Percentiles rank a stretch among this genome's conserved stretches.
These are phyloP conservation scores for Gymnoscopelus braueri DNA, from an alignment of 2,797 vertebrate species.

Conservation along the genomic window DNA sequence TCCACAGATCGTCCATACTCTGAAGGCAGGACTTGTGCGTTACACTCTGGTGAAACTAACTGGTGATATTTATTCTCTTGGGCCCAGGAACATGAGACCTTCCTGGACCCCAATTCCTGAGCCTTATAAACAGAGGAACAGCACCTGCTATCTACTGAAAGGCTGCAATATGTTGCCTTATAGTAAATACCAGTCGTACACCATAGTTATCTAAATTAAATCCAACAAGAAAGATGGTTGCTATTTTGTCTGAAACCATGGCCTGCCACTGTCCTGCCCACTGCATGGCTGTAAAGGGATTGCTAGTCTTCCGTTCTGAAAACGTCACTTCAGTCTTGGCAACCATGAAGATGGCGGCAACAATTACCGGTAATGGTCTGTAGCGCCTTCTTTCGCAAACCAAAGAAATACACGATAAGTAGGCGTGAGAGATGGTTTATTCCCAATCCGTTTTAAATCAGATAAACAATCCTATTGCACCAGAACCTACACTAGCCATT, in stretches of 20 bases:
- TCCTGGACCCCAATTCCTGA: conserved; percentile 70
- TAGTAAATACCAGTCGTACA: conserved; percentile 34
- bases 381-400: conserved; percentile 43
- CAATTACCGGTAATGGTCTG: conserved; percentile 27
- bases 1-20: conserved; percentile 25
- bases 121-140: conserved; percentile 55
- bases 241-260: conserved; percentile 24
- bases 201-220: conserved; percentile 33
- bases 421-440: conserved; percentile 57
- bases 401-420: conserved; percentile 50
- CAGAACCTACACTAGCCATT: conserved; percentile 65
- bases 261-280: background rate
- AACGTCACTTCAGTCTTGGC: conserved; percentile 17
- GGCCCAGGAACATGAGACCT: conserved; percentile 51
- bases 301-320: conserved; percentile 1
- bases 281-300: conserved; percentile 26
- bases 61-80: conserved; percentile 44
- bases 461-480: conserved; percentile 71
- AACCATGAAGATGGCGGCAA: conserved; percentile 35
- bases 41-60: conserved; percentile 54
- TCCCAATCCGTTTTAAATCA: conserved; percentile 57
- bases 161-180: conserved; percentile 18
- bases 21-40: conserved; percentile 68
- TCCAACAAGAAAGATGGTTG: conserved; percentile 23
- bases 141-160: conserved; percentile 38